Percentiles rank a stretch among this genome's conserved stretches.
These are phyloP conservation scores for Pristionchus maxplancki DNA, from an alignment of 2,888 invertebrate species.

Conservation along the genomic window DNA sequence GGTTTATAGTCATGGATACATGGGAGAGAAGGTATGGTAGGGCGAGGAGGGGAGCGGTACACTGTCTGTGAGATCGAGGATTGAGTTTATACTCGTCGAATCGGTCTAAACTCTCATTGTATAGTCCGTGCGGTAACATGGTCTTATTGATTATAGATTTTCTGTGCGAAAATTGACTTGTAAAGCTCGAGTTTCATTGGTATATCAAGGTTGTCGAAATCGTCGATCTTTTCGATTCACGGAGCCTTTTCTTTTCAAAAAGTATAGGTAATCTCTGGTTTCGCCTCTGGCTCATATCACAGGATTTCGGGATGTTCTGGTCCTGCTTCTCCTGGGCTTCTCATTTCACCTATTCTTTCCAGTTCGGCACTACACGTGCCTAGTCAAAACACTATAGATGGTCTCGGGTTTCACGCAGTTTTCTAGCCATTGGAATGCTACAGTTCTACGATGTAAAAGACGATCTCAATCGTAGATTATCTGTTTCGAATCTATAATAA, in stretches of 20 bases:
- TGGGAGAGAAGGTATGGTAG: conserved; percentile 44
- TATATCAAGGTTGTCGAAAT: no score
- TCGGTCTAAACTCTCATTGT: not conserved
- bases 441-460: no score
- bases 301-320: not conserved
- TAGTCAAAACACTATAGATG: not conserved
- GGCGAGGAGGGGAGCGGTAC: not conserved
- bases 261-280: no score
- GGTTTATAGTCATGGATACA: conserved; percentile 53
- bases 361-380: conserved; percentile 58
- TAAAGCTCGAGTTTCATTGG: not conserved
- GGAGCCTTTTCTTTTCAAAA: no score
- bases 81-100: not conserved
- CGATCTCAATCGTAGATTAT: no score
- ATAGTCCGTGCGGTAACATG: no score
- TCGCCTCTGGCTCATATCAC: no score
- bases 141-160: no score
- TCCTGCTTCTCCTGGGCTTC: not conserved
- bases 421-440: no score
- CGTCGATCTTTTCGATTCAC: no score
- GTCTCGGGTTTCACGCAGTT: not conserved
- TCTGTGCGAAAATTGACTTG: not conserved
- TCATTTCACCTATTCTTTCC: not conserved
- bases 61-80: not conserved
- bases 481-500: not conserved